Conservation (phyloP, 2,797 vertebrate genomes). For the Chelmon rostratus region DNA sequence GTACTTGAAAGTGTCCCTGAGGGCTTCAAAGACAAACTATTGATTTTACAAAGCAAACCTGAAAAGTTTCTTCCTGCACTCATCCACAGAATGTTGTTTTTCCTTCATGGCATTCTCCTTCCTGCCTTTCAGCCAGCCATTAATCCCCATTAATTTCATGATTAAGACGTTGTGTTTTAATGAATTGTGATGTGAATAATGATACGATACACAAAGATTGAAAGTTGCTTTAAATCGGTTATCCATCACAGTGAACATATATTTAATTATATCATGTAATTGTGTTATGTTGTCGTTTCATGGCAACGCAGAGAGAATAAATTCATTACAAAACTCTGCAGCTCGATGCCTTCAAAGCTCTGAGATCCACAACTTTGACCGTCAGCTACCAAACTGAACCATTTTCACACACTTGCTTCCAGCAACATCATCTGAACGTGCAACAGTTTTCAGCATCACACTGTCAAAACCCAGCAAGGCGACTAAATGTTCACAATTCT, state of each 20-base stretch:
- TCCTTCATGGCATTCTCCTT: too few relatives aligned
- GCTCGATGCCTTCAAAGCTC: too few relatives aligned
- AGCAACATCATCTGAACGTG: not conserved
- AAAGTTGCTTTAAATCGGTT: not conserved
- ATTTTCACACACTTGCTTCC: not conserved
- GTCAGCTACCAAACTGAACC: not conserved
- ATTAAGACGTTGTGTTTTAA: not conserved
- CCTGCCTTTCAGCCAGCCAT: not conserved
- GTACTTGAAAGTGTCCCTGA: not conserved
- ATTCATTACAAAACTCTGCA: not conserved
- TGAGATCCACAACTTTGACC: too few relatives aligned
- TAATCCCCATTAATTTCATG: conserved; percentile 13
- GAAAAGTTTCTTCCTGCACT: not conserved
- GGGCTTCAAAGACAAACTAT: conserved; percentile 20
- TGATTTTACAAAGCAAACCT: conserved; percentile 15
- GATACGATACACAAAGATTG: not conserved
- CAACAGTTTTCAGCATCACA: not conserved
- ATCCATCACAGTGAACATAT: conserved; percentile 7
- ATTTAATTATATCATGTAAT: conserved; percentile 19
- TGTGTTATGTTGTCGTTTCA: not conserved
- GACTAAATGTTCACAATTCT: not conserved
- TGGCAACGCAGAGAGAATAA: not conserved
- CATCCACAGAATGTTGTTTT: not conserved
- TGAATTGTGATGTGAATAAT: conserved; percentile 7
- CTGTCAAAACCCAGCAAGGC: not conserved